Evolutionary conservation across 2,113 vertebrate genomes (phyloP), one percentile per base, ranked within the genome.

Genomic region (Pangasianodon hypophthalmus): DNA sequence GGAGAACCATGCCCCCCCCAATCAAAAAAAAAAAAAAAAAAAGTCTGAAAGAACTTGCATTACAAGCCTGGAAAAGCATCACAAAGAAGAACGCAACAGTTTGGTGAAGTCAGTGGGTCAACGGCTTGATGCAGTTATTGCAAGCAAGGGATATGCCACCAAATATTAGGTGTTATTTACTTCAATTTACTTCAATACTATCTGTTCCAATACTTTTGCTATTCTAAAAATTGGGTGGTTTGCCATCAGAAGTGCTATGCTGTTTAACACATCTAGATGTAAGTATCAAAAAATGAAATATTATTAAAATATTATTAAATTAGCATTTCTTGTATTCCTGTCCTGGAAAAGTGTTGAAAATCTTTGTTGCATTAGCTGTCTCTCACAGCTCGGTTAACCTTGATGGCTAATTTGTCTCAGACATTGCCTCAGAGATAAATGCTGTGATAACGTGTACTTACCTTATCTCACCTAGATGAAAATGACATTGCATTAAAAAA

Each of bases 331-430:
- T 32, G 58, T n/a, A 69, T 69, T 26, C 37, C 3, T 46, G 11
- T 41, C 87, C 79, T 37, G 46, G 64, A 50, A 6, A 32, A 54
- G 16, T 11, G 10, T 24, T 56, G 14, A 71, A 69, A 88, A 52
- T 67, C 19, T 8, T 73, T 32, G 77, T 58, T 37, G 32, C 86
- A 50, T 89, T 64, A 87, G 86, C 77, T 81, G 71, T 81, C 54
- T 86, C 32, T 88, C 18, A 82, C 48, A 67, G 62, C 64, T 88
- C 83, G 52, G 29, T 85, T 62, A 62, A 44, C 46, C 84, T 90
- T 83, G 32, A 58, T 56, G 46, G 56, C 80, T 89, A 67, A 91
- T 92, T 91, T 73, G 62, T 89, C 84, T 90, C 83, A 44, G 88
- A 69, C 75, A 83, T 84, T 56, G 82, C 37, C n/a, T 88, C 46